A percentile compares a stretch with the other conserved stretches of the same genome.
These are phyloP conservation scores for Halichondria panicea DNA, from an alignment of 37 sponge, comb jelly and placozoan genomes.

Conservation along the genomic window DNA sequence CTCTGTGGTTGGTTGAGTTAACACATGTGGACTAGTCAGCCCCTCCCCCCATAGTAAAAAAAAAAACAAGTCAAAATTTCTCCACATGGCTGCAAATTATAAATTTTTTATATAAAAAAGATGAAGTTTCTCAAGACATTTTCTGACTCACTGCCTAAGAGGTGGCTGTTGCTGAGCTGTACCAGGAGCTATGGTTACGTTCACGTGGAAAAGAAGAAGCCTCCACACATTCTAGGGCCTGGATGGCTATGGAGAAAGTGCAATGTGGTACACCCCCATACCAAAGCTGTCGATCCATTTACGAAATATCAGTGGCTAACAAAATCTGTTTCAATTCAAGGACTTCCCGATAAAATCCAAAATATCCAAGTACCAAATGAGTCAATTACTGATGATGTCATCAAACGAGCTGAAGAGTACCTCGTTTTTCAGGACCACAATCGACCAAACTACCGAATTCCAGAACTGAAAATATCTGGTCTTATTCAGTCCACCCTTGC, in stretches of 20 bases:
- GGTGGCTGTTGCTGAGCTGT: not conserved
- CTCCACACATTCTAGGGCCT: constrained; percentile 78
- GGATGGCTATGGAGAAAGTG: constrained; percentile 76
- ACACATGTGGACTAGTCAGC: no score
- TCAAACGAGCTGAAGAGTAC: constrained; percentile 27
- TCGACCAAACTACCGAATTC: not conserved
- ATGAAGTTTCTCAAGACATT: no score
- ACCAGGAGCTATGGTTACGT: constrained; percentile 60
- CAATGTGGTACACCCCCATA: constrained; percentile 59
- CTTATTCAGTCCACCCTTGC: constrained; percentile 41
- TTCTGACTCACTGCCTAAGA: not conserved
- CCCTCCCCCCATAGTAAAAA: no score
- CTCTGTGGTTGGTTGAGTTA: no score
- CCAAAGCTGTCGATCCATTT: constrained; percentile 33
- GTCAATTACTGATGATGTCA: constrained; percentile 13
- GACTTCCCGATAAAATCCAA: constrained; percentile 47
- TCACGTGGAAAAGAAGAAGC: constrained; percentile 60
- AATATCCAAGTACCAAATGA: not conserved
- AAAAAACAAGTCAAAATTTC: no score
- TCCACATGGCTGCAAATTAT: no score
- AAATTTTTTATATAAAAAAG: no score
- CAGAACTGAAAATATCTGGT: not conserved
- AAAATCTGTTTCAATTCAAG: constrained; percentile 42
- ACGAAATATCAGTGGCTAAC: constrained; percentile 76
- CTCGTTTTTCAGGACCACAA: constrained; percentile 19